These are phyloP conservation scores for Drosophila rufa DNA, from an alignment of 1,140 invertebrate species.

Conservation along the genomic window DNA sequence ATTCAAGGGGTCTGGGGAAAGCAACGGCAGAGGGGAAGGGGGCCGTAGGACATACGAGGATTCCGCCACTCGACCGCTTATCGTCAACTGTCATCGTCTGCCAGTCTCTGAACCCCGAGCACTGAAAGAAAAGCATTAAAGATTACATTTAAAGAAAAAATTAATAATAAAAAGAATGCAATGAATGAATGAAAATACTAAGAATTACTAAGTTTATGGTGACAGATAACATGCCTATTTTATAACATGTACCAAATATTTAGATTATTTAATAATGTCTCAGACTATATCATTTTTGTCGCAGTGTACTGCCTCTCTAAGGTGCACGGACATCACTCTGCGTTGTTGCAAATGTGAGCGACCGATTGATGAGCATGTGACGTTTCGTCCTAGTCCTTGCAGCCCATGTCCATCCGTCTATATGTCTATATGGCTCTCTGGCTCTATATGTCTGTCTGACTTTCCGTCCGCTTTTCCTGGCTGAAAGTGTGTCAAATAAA, in stretches of 20 bases:
- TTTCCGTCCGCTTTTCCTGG: conserved; percentile 17
- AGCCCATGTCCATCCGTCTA: neutral
- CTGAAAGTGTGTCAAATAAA: conserved; percentile 79
- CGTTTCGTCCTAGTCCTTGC: conserved; percentile 13
- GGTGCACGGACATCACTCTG: conserved; percentile 64
- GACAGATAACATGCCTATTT: too few species aligned
- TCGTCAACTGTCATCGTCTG: conserved; percentile 73
- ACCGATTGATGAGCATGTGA: conserved; percentile 72
- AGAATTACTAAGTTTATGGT: too few species aligned
- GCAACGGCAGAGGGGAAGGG: neutral
- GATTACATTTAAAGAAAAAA: neutral
- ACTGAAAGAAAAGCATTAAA: neutral
- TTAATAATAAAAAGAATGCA: too few species aligned
- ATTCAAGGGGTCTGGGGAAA: conserved; percentile 12
- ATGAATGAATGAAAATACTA: too few species aligned
- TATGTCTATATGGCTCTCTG: conserved; percentile 16
- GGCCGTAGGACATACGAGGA: conserved; percentile 24
- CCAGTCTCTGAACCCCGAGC: conserved; percentile 30
- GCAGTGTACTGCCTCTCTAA: conserved; percentile 40
- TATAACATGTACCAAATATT: too few species aligned
- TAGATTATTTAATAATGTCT: neutral
- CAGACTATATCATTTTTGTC: neutral
- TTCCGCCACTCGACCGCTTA: conserved; percentile 64
- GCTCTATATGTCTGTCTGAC: conserved; percentile 15
- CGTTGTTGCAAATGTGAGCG: conserved; percentile 57